These are phyloP conservation scores for Cheumatopsyche charites DNA, from an alignment of 1,140 invertebrate genomes.

Conservation along the genomic window DNA sequence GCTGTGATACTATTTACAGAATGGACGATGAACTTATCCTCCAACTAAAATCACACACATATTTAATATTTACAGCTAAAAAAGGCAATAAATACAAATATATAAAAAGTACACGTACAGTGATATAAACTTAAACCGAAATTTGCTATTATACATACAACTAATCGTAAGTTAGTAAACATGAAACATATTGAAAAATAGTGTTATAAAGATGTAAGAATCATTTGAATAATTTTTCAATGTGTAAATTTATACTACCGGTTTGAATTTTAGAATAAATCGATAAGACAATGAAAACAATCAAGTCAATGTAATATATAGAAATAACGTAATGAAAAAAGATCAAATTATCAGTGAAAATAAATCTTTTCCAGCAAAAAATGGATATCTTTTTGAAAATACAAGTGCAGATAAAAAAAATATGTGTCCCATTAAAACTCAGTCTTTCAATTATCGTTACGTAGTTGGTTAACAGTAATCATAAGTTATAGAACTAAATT, in stretches of 20 bases:
- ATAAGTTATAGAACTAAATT: no score
- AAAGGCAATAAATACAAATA: not conserved
- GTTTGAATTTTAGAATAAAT: not conserved
- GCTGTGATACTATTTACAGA: slow-evolving; percentile 12
- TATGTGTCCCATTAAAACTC: not conserved
- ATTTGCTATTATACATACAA: no score
- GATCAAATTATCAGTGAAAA: not conserved
- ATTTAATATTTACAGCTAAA: not conserved
- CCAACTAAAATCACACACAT: slow-evolving; percentile 32
- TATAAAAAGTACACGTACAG: not conserved
- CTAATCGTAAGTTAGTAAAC: not conserved
- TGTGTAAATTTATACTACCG: no score
- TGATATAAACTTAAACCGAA: not conserved
- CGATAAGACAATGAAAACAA: not conserved
- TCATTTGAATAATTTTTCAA: no score
- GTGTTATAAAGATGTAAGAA: not conserved
- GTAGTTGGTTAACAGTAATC: no score
- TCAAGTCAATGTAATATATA: not conserved
- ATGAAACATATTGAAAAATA: not conserved
- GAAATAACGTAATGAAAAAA: not conserved
- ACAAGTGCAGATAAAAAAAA: not conserved
- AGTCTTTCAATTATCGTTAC: no score
- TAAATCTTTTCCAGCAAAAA: not conserved
- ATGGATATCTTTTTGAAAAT: not conserved
- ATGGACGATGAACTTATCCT: slow-evolving; percentile 17